Evolutionary conservation across 1,140 invertebrate species (phyloP).

Genomic region (Nomia melanderi): DNA sequence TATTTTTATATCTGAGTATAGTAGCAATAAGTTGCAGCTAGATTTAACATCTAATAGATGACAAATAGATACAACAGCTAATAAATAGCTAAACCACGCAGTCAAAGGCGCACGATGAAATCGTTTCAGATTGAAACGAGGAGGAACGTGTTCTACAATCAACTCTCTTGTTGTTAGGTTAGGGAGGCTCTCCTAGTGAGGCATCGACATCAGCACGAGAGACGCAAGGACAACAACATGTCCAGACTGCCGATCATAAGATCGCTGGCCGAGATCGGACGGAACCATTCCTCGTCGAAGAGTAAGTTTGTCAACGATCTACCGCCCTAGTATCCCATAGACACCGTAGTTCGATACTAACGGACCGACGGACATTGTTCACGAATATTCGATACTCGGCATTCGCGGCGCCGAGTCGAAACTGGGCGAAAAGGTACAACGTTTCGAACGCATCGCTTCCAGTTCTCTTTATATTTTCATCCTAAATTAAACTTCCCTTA

Average conservation of each 20-base stretch:
- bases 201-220: slow-evolving; percentile 97
- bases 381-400: too few relatives aligned
- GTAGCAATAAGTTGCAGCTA: too few relatives aligned
- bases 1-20: too few relatives aligned
- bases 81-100: too few relatives aligned
- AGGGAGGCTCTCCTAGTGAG: slow-evolving; percentile 93
- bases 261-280: slow-evolving; percentile 97
- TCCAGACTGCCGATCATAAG: slow-evolving; percentile 95
- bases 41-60: too few relatives aligned
- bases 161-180: slow-evolving; percentile 78
- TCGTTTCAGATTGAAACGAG: too few relatives aligned
- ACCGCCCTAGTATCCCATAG: neutral
- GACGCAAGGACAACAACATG: slow-evolving; percentile 89
- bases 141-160: neutral
- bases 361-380: neutral
- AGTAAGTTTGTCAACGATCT: slow-evolving; percentile 86
- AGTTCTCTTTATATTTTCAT: neutral
- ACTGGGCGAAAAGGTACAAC: neutral
- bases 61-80: too few relatives aligned
- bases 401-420: neutral
- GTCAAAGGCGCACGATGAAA: too few relatives aligned
- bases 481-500: neutral
- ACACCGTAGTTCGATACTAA: slow-evolving; percentile 38
- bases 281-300: slow-evolving; percentile 96
- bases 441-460: neutral